A percentile compares a stretch with the other conserved stretches of the same genome.
Evolutionary conservation across 2,113 vertebrate genomes (phyloP).

Genomic region (Ondatra zibethicus): DNA sequence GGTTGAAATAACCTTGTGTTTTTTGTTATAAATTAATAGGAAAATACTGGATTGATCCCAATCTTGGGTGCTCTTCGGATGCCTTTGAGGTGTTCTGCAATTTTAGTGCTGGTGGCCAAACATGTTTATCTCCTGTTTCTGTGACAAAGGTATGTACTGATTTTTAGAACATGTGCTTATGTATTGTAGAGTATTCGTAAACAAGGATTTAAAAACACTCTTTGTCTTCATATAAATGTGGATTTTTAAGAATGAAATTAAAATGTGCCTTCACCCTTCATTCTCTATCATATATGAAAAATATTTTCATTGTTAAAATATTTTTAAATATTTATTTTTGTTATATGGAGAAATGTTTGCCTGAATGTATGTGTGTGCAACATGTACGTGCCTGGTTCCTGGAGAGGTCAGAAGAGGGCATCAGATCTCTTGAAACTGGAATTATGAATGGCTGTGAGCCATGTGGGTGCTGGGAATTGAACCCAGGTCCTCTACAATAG

Average conservation of each 20-base stretch:
- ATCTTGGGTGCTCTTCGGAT: constrained; percentile 97
- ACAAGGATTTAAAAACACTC: neutral
- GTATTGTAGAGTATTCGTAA: neutral
- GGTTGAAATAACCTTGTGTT: constrained; percentile 60
- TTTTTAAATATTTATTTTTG: neutral
- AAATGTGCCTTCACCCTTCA: neutral
- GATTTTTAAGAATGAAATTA: constrained; percentile 46
- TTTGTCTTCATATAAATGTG: constrained; percentile 3
- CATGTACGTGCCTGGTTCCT: neutral
- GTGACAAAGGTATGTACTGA: constrained; percentile 91
- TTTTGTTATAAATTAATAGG: constrained; percentile 85
- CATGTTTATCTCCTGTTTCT: constrained; percentile 93
- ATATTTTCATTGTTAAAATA: neutral
- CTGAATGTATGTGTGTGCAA: neutral
- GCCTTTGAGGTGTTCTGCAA: constrained; percentile 98
- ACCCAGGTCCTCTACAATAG: neutral
- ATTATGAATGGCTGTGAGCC: neutral
- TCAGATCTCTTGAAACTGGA: neutral
- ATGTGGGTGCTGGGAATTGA: neutral
- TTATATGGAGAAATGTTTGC: neutral
- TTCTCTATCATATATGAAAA: constrained; percentile 16
- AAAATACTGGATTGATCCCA: constrained; percentile 99
- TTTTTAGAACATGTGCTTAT: neutral
- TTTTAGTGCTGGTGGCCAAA: constrained; percentile 98
- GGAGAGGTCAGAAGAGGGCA: neutral